Evolutionary conservation across 2,797 vertebrate species (phyloP).

Genomic region (Brachyalestes nurse): DNA sequence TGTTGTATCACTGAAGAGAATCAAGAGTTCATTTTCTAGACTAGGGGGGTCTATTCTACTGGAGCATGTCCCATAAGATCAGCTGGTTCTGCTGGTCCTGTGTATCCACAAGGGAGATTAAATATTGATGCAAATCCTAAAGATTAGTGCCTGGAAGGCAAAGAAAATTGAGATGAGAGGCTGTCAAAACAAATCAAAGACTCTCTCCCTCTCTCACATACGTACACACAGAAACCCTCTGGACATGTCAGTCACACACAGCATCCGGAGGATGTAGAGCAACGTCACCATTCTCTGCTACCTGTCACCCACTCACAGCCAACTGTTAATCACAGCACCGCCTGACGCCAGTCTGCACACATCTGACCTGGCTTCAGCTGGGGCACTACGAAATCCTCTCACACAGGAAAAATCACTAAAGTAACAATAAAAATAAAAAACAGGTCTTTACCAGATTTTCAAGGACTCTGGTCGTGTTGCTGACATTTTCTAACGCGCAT

Average conservation of each 20-base stretch:
- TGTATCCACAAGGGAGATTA: neutral
- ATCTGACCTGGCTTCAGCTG: too few species aligned
- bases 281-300: neutral
- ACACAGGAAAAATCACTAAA: too few species aligned
- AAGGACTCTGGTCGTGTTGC: too few species aligned
- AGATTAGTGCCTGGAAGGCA: neutral
- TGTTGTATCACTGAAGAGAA: neutral
- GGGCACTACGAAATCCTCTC: too few species aligned
- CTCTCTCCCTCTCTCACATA: neutral
- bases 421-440: too few species aligned
- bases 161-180: constrained; percentile 5
- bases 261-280: neutral
- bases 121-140: constrained; percentile 4
- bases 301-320: neutral
- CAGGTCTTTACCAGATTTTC: too few species aligned
- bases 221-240: neutral
- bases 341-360: too few species aligned
- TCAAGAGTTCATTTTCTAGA: neutral
- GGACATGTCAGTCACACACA: neutral
- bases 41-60: neutral
- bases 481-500: too few species aligned
- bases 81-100: neutral
- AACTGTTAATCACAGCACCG: too few species aligned
- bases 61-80: neutral
- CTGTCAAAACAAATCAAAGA: constrained; percentile 13